phyloP scores from a whole-genome alignment of 2,113 vertebrate genomes.

The Datnioides undecimradiatus region DNA sequence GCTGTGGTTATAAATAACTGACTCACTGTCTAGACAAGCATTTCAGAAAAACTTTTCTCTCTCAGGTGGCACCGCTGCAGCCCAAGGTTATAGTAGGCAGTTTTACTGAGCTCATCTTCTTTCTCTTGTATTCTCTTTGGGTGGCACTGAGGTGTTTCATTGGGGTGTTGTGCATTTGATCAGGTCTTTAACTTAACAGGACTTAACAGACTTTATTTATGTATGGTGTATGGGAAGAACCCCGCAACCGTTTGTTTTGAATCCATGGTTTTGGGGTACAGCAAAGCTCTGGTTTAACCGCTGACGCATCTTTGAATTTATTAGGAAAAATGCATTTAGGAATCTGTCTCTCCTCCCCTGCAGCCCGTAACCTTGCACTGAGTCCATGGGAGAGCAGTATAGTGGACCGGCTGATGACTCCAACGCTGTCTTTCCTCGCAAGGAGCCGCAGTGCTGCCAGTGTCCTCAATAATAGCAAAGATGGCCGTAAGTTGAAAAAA shows the following conservation, averaged over 20 bases:
- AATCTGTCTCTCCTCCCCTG: constrained; percentile 1
- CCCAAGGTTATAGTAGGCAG: constrained; percentile 20
- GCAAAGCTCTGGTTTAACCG: constrained; percentile 8
- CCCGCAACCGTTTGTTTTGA: neutral
- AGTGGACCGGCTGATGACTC: constrained; percentile 97
- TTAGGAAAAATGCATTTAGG: neutral
- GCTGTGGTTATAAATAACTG: constrained; percentile 53
- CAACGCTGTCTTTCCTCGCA: constrained; percentile 95
- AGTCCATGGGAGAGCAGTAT: constrained; percentile 98
- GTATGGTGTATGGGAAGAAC: neutral
- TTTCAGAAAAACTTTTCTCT: constrained; percentile 28
- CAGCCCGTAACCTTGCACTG: constrained; percentile 91
- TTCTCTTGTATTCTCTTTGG: constrained; percentile 13
- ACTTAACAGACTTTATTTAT: neutral
- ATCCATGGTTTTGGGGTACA: neutral
- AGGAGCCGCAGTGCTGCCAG: constrained; percentile 96
- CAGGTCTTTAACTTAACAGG: no score
- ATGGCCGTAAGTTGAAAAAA: constrained; percentile 87
- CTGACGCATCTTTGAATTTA: neutral
- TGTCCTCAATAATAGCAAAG: constrained; percentile 89
- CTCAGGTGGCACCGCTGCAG: constrained; percentile 12
- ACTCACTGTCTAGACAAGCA: constrained; percentile 47
- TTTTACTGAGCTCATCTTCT: constrained; percentile 14
- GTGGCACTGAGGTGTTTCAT: constrained; percentile 14
- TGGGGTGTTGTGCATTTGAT: neutral